Percentiles rank a stretch among this genome's conserved stretches.
These are phyloP conservation scores for Xiphophorus couchianus DNA, from an alignment of 2,113 vertebrate genomes.

Conservation along the genomic window DNA sequence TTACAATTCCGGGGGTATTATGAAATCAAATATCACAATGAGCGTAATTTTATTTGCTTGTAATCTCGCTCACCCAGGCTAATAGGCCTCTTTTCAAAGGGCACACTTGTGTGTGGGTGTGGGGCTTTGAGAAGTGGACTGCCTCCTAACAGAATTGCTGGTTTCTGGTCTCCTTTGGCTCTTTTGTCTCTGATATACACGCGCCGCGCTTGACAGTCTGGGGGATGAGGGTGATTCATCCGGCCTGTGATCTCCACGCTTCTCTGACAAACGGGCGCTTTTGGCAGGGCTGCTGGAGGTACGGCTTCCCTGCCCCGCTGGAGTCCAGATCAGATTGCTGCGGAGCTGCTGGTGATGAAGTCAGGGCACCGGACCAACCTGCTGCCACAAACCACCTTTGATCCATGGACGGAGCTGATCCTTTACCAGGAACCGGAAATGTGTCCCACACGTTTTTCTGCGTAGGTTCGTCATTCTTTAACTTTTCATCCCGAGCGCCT, in stretches of 20 bases:
- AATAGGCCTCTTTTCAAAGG: conserved; percentile 79
- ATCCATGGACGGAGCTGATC: conserved; percentile 52
- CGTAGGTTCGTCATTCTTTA: background rate
- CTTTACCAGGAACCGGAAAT: conserved; percentile 31
- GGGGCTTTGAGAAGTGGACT: conserved; percentile 68
- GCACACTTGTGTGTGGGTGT: conserved; percentile 51
- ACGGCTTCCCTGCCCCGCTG: conserved; percentile 56
- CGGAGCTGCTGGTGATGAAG: conserved; percentile 63
- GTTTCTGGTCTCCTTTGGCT: conserved; percentile 64
- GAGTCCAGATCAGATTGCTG: conserved; percentile 73
- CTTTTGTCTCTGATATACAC: conserved; percentile 82
- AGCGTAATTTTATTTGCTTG: conserved; percentile 84
- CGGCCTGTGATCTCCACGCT: conserved; percentile 78
- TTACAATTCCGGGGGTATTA: conserved; percentile 81
- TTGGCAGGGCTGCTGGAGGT: conserved; percentile 74
- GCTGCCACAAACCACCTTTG: conserved; percentile 67
- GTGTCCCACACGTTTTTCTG: conserved; percentile 5
- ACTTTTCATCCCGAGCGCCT: background rate
- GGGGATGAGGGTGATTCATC: conserved; percentile 77
- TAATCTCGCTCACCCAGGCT: conserved; percentile 81
- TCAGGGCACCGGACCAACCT: conserved; percentile 59
- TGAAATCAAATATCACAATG: conserved; percentile 82
- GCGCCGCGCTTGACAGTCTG: conserved; percentile 74
- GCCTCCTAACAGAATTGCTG: conserved; percentile 72
- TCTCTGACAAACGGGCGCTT: conserved; percentile 81